Conservation (phyloP, 2,113 vertebrate genomes). For the Atlantisia rogersi region DNA sequence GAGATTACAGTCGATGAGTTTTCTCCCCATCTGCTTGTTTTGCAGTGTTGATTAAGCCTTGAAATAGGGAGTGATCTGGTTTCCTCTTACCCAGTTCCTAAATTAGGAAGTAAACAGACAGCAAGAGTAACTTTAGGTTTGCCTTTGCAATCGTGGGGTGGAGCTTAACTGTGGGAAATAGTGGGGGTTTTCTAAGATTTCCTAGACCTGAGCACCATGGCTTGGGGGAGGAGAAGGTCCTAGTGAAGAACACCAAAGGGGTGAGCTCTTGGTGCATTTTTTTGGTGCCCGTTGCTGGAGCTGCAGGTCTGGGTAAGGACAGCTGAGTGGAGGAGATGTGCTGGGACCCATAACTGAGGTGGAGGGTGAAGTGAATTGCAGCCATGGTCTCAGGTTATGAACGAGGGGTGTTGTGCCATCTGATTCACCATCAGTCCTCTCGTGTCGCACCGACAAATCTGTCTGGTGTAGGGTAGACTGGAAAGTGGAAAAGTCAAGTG, state of each 20-base stretch:
- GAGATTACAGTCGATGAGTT: neutral
- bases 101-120: constrained; percentile 52
- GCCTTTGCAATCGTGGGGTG: constrained; percentile 9
- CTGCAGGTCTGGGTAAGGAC: neutral
- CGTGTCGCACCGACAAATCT: accelerated
- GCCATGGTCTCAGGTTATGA: neutral
- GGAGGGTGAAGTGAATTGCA: accelerated
- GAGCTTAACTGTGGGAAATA: constrained; percentile 2
- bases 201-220: accelerated
- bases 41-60: neutral
- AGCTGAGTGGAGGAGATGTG: neutral
- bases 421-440: neutral
- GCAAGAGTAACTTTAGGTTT: neutral
- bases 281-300: neutral
- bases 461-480: too few species aligned
- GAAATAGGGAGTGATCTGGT: neutral
- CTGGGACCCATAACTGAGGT: neutral
- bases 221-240: neutral
- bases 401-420: accelerated
- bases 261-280: accelerated
- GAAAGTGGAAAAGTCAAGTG: neutral
- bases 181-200: neutral
- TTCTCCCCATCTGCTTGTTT: neutral
- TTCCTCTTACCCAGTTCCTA: neutral
- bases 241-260: neutral